Evolutionary conservation across 2,888 invertebrate genomes (phyloP).

Genomic region (Hermaeophaga mercurialis): DNA sequence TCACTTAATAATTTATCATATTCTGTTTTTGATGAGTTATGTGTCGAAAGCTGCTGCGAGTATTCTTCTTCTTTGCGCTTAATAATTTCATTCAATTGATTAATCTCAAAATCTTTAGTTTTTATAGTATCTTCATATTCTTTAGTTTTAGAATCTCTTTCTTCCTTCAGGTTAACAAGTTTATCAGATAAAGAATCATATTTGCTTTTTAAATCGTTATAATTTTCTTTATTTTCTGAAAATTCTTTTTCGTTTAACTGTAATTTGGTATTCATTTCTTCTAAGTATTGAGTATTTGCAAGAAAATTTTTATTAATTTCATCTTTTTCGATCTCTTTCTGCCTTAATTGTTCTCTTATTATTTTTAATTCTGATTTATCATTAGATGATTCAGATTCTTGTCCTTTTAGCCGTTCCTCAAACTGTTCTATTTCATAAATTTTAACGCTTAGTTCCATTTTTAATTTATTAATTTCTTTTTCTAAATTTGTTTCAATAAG

Average conservation of each 20-base stretch:
- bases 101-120: slow-evolving; percentile 14
- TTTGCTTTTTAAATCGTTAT: slow-evolving; percentile 42
- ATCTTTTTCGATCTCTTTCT: slow-evolving; percentile 50
- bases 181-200: slow-evolving; percentile 38
- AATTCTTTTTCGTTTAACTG: slow-evolving; percentile 56
- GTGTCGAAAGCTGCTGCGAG: neutral
- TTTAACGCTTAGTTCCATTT: slow-evolving; percentile 61
- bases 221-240: slow-evolving; percentile 53
- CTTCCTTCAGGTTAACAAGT: slow-evolving; percentile 41
- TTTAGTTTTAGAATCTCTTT: slow-evolving; percentile 37
- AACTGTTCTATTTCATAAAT: slow-evolving; percentile 59
- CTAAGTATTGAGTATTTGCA: slow-evolving; percentile 12
- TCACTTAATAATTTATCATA: slow-evolving; percentile 6
- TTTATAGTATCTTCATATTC: slow-evolving; percentile 28
- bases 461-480: slow-evolving; percentile 50
- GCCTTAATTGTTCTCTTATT: slow-evolving; percentile 47
- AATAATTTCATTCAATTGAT: slow-evolving; percentile 16
- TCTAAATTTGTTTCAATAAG: slow-evolving; percentile 43
- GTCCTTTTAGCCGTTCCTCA: slow-evolving; percentile 54
- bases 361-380: slow-evolving; percentile 52
- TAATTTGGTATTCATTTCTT: slow-evolving; percentile 53
- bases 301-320: slow-evolving; percentile 33
- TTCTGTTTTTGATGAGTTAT: slow-evolving; percentile 4
- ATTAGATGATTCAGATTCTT: slow-evolving; percentile 35
- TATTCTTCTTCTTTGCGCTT: slow-evolving; percentile 21